A percentile compares a stretch with the other conserved stretches of the same genome.
These are phyloP conservation scores for Cairina moschata DNA, from an alignment of 2,113 vertebrate species.

Conservation along the genomic window DNA sequence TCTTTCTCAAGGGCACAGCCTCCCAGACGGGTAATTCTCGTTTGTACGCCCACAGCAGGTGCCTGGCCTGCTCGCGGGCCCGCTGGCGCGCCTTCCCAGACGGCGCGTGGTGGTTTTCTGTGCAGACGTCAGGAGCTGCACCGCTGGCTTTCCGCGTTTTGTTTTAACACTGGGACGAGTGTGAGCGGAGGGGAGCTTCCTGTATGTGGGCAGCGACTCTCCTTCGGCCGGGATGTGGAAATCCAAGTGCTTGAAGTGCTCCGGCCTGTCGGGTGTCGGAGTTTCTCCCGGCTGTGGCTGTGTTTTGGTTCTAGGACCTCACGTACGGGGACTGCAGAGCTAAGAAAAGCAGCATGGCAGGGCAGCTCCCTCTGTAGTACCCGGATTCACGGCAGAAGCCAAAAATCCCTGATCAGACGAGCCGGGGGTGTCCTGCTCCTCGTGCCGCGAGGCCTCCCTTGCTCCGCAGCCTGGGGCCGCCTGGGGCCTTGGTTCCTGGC, in stretches of 20 bases:
- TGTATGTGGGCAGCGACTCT: not conserved
- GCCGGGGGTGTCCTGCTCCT: accelerated
- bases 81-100: not conserved
- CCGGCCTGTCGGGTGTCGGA: accelerated
- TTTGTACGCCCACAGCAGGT: slow-evolving; percentile 22
- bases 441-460: accelerated
- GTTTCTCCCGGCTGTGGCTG: not conserved
- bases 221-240: not conserved
- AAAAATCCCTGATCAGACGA: not conserved
- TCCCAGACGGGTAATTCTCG: slow-evolving; percentile 49
- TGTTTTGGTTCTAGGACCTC: not conserved
- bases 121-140: slow-evolving; percentile 2
- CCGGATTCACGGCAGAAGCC: not conserved
- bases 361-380: not conserved
- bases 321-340: not conserved
- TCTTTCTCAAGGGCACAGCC: slow-evolving; percentile 26
- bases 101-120: not conserved
- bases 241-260: not conserved
- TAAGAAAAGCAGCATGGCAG: accelerated
- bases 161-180: not conserved
- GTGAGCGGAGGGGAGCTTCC: not conserved
- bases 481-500: not conserved
- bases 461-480: not conserved
- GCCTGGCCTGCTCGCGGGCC: not conserved
- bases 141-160: not conserved